These are phyloP conservation scores for Amyelois transitella DNA, from an alignment of 1,140 invertebrate species.

Conservation along the genomic window DNA sequence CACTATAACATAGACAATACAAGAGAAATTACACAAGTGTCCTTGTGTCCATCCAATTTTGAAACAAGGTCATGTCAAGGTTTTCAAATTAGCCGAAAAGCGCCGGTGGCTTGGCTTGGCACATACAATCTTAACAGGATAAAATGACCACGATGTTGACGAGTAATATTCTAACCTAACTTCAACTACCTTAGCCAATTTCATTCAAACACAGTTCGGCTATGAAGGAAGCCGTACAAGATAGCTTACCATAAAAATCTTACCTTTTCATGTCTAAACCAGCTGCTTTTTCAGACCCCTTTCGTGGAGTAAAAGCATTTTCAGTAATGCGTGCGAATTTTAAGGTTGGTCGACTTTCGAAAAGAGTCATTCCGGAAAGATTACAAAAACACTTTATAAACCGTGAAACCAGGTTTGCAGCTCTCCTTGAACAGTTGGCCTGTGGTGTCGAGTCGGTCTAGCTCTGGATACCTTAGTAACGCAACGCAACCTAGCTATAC, in stretches of 20 bases:
- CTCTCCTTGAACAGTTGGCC: not conserved
- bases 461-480: too few relatives aligned
- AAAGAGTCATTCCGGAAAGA: slow-evolving; percentile 53
- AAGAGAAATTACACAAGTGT: not conserved
- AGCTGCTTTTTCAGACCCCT: slow-evolving; percentile 89
- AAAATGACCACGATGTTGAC: too few relatives aligned
- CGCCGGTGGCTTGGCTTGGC: too few relatives aligned
- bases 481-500: too few relatives aligned
- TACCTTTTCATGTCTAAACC: slow-evolving; percentile 94
- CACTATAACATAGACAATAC: slow-evolving; percentile 76
- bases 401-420: not conserved
- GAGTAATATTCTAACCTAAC: too few relatives aligned
- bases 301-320: slow-evolving; percentile 86
- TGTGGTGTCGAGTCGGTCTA: too few relatives aligned
- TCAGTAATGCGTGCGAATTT: slow-evolving; percentile 86
- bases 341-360: slow-evolving; percentile 69
- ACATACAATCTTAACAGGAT: too few relatives aligned
- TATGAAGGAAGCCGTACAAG: not conserved
- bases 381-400: not conserved
- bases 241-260: not conserved
- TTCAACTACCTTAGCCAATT: too few relatives aligned
- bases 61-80: too few relatives aligned
- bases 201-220: too few relatives aligned
- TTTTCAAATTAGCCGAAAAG: too few relatives aligned
- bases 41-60: too few relatives aligned